These are phyloP conservation scores for Chromobotia macracanthus DNA, from an alignment of 2,797 vertebrate genomes.

Conservation along the genomic window DNA sequence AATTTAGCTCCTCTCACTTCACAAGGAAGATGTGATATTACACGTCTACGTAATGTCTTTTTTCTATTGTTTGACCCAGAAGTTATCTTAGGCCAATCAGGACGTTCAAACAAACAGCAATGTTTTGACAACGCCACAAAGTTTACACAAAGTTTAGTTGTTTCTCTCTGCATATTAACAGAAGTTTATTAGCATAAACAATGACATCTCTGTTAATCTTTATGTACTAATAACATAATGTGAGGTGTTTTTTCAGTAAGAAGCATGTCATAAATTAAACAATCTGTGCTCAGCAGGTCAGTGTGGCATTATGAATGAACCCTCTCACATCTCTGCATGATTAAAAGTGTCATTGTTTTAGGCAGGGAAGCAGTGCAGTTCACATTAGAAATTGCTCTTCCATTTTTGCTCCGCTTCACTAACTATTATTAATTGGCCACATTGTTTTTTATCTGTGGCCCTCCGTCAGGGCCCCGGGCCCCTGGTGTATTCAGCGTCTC, in stretches of 20 bases:
- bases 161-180: no score
- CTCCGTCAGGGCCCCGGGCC: slow-evolving; percentile 22
- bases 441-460: slow-evolving; percentile 34
- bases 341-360: slow-evolving; percentile 26
- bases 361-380: slow-evolving; percentile 47
- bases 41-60: background rate
- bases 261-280: no score
- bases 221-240: no score
- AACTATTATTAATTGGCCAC: slow-evolving; percentile 69
- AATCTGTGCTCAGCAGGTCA: background rate
- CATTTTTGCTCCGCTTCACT: slow-evolving; percentile 54
- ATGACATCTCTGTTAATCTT: no score
- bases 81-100: no score
- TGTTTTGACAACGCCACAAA: no score
- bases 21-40: background rate
- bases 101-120: no score
- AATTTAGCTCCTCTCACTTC: slow-evolving; percentile 6
- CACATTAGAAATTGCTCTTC: slow-evolving; percentile 62
- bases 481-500: slow-evolving; percentile 4
- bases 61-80: no score
- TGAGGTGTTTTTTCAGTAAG: no score
- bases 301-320: slow-evolving; percentile 25
- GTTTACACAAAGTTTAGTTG: no score
- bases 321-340: background rate
- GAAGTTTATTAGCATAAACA: no score